A percentile compares a stretch with the other conserved stretches of the same genome.
Evolutionary conservation across 2,888 invertebrate genomes (phyloP).

Genomic region (Acanthosepion lycidas): DNA sequence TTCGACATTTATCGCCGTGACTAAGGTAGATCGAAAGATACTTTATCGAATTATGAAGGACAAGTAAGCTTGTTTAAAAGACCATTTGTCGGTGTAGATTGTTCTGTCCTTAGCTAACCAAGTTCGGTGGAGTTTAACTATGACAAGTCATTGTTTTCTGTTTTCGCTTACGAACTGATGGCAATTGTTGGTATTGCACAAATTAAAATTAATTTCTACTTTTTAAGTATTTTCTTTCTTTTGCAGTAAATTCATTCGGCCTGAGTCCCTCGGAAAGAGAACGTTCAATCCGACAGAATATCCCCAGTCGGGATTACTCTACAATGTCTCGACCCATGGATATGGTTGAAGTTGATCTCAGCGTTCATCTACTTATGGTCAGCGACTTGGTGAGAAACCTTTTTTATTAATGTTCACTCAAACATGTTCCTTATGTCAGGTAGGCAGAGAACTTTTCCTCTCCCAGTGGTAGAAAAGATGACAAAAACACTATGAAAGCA

Average conservation of each 20-base stretch:
- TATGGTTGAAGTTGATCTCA: slow-evolving; percentile 43
- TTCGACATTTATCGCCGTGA: too few species aligned
- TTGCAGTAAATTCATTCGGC: slow-evolving; percentile 12
- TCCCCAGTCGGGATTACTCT: slow-evolving; percentile 38
- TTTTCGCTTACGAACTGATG: too few species aligned
- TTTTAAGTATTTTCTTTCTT: neutral
- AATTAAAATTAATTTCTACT: neutral
- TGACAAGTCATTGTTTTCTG: too few species aligned
- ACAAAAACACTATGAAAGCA: too few species aligned
- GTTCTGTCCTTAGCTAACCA: too few species aligned
- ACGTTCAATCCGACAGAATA: slow-evolving; percentile 42
- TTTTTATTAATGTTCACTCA: neutral
- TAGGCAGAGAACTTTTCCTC: neutral
- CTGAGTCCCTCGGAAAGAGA: slow-evolving; percentile 43
- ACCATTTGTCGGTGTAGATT: too few species aligned
- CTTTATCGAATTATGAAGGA: too few species aligned
- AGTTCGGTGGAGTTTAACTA: too few species aligned
- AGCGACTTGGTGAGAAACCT: neutral
- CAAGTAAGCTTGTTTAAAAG: too few species aligned
- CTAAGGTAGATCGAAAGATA: too few species aligned
- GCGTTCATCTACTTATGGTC: slow-evolving; percentile 37
- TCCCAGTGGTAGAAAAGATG: neutral
- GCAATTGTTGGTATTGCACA: too few species aligned
- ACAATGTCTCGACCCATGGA: slow-evolving; percentile 24
- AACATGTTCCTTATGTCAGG: neutral